phyloP scores from a whole-genome alignment of 2,888 invertebrate species.

The Rambutsinella grinnellia region DNA sequence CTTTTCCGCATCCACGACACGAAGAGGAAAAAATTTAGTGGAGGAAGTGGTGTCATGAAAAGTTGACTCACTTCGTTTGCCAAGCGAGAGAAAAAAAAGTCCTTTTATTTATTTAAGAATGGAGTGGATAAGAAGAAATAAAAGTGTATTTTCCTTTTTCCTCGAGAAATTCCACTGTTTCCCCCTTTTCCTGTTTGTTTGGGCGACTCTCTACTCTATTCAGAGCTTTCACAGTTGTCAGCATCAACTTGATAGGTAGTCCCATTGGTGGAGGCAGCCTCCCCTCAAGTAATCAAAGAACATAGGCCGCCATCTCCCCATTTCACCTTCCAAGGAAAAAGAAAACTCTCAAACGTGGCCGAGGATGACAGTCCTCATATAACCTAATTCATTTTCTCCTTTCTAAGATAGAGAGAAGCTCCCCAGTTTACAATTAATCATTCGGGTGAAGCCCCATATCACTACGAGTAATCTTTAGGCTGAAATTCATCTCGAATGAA shows the following conservation, averaged over 20 bases:
- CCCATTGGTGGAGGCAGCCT: slow-evolving; percentile 44
- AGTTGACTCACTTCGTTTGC: background rate
- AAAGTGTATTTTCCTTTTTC: slow-evolving; percentile 1
- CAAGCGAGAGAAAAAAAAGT: background rate
- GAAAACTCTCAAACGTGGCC: background rate
- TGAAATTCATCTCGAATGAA: too few species aligned
- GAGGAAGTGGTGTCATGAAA: slow-evolving; percentile 7
- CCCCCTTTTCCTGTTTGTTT: background rate
- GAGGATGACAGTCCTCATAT: background rate
- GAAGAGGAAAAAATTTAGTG: background rate
- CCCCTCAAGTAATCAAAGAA: slow-evolving; percentile 53
- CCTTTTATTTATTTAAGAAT: background rate
- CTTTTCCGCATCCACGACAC: background rate
- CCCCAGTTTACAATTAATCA: slow-evolving; percentile 47
- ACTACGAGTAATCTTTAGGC: too few species aligned
- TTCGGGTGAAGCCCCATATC: too few species aligned
- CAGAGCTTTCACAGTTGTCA: slow-evolving; percentile 40
- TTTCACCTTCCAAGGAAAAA: background rate
- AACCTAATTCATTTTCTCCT: background rate
- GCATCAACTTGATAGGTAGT: slow-evolving; percentile 55
- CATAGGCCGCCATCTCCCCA: slow-evolving; percentile 19
- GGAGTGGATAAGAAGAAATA: slow-evolving; percentile 5
- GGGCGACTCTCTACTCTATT: background rate
- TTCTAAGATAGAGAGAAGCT: background rate
- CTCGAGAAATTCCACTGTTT: background rate